Base-by-base conservation (phyloP, 2,113 vertebrate genomes). In the Tangachromis dhanisi region DNA sequence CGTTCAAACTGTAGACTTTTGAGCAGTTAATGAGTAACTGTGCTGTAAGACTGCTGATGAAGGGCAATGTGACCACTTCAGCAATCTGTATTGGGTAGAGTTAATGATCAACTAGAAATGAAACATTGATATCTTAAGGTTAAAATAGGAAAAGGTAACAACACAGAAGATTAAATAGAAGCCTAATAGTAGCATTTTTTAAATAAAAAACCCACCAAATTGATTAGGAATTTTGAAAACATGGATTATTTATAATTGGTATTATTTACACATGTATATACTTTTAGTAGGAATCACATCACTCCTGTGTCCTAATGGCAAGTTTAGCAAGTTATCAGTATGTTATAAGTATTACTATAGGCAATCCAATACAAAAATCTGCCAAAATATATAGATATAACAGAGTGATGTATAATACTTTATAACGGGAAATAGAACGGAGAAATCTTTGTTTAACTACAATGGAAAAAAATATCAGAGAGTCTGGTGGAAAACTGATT, bases 1-100 rank as follows among this genome's bases (percentile, higher is more conserved):
- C 2, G 55, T 54, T 89, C 71, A 86, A 83, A 88, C 55, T 11
- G 47, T 31, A 79, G 84, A 88, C 76, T 85, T 79, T 88, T 76
- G 53, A 90, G 51, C 55, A 14, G 24, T 89, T 91, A 93, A 95
- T 94, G 10, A 91, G 63, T 92, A 93, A 94, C 88, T 3, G 4
- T 57, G 80, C 53, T 61, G 19, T 14, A 19, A 38, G 51, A 26
- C 49, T 49, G 71, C 26, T 31, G 71, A 49, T 78, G 31, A 40
- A 59, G 57, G 35, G 45, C 81, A 79, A 61, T 73, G 40, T 61
- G n/a, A 19, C 21, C 13, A 40, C n/a, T 54, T 80, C 12, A 80
- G 83, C 7, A 29, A 59, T 80, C 31, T 17, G 26, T 53, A 53
- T 33, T 59, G 19, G 49, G 5, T 68, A 45, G 54, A 81, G 63